Evolutionary conservation across 2,797 vertebrate species (phyloP).

Genomic region (Chelonia mydas): DNA sequence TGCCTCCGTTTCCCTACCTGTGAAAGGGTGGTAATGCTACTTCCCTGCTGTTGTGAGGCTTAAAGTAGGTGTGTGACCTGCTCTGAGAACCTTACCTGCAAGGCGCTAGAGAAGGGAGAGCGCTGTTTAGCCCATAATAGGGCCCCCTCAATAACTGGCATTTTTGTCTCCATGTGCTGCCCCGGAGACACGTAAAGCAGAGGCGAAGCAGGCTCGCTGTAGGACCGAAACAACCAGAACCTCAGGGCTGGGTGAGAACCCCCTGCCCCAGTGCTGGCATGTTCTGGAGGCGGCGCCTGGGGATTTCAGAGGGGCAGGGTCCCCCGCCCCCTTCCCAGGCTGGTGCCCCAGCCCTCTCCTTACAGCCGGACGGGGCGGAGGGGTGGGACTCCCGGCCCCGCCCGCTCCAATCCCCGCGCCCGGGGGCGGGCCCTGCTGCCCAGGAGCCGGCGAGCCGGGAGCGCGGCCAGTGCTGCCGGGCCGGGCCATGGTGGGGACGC

Average conservation of each 20-base stretch:
- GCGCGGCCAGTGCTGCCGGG: not conserved
- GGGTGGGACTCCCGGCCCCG: not conserved
- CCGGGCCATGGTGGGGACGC: slow-evolving; percentile 90
- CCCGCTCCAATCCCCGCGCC: not conserved
- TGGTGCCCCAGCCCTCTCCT: not conserved
- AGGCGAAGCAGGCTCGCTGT: too few relatives aligned
- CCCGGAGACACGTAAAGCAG: accelerated
- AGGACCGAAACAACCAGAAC: too few relatives aligned
- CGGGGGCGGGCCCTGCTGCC: not conserved
- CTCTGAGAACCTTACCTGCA: too few relatives aligned
- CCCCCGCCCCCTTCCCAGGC: not conserved
- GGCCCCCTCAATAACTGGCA: too few relatives aligned
- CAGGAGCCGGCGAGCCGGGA: not conserved
- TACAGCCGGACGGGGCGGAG: not conserved
- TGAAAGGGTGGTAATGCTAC: not conserved
- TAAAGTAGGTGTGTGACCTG: accelerated
- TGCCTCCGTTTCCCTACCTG: not conserved
- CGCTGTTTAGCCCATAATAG: too few relatives aligned
- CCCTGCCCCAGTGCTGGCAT: too few relatives aligned
- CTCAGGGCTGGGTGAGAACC: too few relatives aligned
- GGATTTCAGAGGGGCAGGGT: too few relatives aligned
- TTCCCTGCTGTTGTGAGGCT: not conserved
- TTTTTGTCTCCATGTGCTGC: too few relatives aligned
- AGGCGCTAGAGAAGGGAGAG: too few relatives aligned
- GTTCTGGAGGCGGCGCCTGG: too few relatives aligned